phyloP scores from a whole-genome alignment of 64 coral and sea anemone species.

The Montipora foliosa region DNA sequence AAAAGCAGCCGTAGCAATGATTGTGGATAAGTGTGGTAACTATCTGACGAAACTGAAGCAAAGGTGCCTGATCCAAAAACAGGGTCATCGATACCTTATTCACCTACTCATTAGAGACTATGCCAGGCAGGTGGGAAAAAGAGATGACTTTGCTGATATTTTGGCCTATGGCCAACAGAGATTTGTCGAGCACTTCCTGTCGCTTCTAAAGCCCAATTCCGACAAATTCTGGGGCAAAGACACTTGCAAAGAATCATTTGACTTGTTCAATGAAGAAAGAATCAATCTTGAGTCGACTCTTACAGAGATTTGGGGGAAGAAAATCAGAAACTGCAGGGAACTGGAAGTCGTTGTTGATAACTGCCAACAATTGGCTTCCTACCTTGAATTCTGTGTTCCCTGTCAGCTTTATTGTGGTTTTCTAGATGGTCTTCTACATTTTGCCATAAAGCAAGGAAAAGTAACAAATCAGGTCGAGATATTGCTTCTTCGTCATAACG shows the following conservation, averaged over 20 bases:
- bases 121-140: constrained; percentile 25
- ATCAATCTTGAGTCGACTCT: constrained; percentile 42
- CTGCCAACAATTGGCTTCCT: constrained; percentile 23
- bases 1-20: constrained; percentile 26
- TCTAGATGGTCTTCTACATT: not conserved
- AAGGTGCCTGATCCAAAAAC: constrained; percentile 41
- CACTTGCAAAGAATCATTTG: constrained; percentile 32
- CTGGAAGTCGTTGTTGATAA: not conserved
- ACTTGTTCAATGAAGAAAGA: constrained; percentile 63
- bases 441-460: not conserved
- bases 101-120: constrained; percentile 65
- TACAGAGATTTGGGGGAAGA: not conserved
- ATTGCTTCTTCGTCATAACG: constrained; percentile 59
- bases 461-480: constrained; percentile 30
- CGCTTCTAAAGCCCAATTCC: constrained; percentile 20
- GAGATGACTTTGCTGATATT: not conserved
- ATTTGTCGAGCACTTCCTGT: constrained; percentile 48
- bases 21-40: not conserved
- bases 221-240: constrained; percentile 24
- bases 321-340: not conserved
- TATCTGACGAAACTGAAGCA: constrained; percentile 34
- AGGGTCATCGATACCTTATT: constrained; percentile 11
- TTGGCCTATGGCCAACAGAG: constrained; percentile 10
- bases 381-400: constrained; percentile 42
- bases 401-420: constrained; percentile 27